A percentile compares a stretch with the other conserved stretches of the same genome.
phyloP scores from a whole-genome alignment of 2,888 invertebrate species.

The Willowsia nigromaculata region DNA sequence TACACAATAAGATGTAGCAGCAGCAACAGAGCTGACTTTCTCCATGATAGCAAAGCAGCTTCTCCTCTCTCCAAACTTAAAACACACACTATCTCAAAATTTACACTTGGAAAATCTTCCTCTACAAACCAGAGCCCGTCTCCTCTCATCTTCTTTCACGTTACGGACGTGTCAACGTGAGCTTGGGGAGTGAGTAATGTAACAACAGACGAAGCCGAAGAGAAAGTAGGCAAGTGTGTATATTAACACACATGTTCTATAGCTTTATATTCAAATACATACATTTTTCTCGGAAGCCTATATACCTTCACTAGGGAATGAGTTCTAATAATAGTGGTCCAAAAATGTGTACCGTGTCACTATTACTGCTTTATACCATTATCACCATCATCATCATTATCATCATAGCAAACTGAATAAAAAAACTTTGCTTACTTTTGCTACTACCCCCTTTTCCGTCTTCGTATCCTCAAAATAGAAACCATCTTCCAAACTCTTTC shows the following conservation, averaged over 20 bases:
- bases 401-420: conserved; percentile 36
- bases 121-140: conserved; percentile 21
- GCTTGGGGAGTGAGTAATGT: conserved; percentile 57
- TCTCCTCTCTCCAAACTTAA: not conserved
- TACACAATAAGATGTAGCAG: conserved; percentile 23
- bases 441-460: not conserved
- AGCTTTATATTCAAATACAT: too few relatives aligned
- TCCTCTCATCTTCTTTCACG: conserved; percentile 28
- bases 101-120: conserved; percentile 50
- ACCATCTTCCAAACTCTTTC: not conserved
- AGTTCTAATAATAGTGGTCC: conserved; percentile 27
- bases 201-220: not conserved
- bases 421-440: conserved; percentile 62
- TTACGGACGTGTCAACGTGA: conserved; percentile 54
- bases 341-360: not conserved
- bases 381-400: conserved; percentile 35
- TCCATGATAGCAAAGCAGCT: not conserved
- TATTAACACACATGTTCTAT: not conserved
- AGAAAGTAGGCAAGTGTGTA: not conserved
- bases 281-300: not conserved
- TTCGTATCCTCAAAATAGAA: not conserved
- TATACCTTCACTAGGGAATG: conserved; percentile 17
- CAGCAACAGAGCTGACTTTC: conserved; percentile 2
- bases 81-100: conserved; percentile 39
- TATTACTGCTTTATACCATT: not conserved